Evolutionary conservation across 2,888 invertebrate genomes (phyloP).

Genomic region (Callinectes sapidus): DNA sequence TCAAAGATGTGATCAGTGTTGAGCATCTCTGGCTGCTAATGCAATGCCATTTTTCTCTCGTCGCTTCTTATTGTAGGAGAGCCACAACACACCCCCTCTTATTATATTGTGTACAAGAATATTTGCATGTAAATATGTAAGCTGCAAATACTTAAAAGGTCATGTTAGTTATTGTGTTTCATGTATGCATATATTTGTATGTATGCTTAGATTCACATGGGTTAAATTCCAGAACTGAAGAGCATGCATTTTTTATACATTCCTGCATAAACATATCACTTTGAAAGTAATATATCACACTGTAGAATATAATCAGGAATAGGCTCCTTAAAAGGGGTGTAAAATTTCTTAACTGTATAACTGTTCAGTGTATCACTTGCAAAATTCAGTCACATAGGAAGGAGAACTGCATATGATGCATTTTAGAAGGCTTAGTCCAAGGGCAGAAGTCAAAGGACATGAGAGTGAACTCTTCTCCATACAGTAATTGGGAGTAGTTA

Average conservation of each 20-base stretch:
- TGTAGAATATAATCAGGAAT: slow-evolving; percentile 1
- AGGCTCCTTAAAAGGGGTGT: background rate
- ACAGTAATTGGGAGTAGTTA: background rate
- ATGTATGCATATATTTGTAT: slow-evolving; percentile 39
- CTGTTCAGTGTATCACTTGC: background rate
- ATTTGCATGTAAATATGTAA: slow-evolving; percentile 31
- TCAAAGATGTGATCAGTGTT: slow-evolving; percentile 34
- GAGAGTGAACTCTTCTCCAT: background rate
- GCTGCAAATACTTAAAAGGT: slow-evolving; percentile 25
- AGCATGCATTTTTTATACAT: background rate
- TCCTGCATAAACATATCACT: slow-evolving; percentile 24
- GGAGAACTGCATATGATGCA: background rate
- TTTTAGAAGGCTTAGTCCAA: background rate
- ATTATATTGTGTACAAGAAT: slow-evolving; percentile 12
- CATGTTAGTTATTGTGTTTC: slow-evolving; percentile 10
- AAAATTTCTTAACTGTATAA: background rate
- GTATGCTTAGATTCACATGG: slow-evolving; percentile 27
- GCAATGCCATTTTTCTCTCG: slow-evolving; percentile 65
- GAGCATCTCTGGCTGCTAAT: slow-evolving; percentile 40
- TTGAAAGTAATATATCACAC: background rate
- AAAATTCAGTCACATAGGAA: background rate
- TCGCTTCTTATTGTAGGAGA: slow-evolving; percentile 66
- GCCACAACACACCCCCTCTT: slow-evolving; percentile 44
- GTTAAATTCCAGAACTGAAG: background rate
- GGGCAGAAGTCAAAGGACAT: background rate